phyloP scores from a whole-genome alignment of 1,140 invertebrate species.

The Drosophila tani region DNA sequence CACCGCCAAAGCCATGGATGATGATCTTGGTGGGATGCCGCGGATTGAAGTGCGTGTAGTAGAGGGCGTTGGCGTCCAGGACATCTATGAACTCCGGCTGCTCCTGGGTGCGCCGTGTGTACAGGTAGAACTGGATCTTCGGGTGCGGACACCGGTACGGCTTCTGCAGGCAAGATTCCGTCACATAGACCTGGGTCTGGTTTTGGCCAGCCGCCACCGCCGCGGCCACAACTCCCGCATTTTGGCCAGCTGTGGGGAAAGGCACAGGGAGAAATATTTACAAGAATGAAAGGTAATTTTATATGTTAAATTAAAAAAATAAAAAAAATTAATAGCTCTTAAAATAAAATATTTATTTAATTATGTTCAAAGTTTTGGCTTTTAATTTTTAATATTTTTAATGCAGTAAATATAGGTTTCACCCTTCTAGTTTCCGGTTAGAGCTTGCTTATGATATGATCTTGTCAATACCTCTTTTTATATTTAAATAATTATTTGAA shows the following conservation, averaged over 20 bases:
- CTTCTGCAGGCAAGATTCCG: constrained; percentile 92
- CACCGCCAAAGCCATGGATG: constrained; percentile 93
- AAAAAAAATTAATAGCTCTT: too few relatives aligned
- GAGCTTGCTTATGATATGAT: too few relatives aligned
- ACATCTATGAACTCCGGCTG: constrained; percentile 90
- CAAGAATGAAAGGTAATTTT: neutral
- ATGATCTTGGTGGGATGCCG: constrained; percentile 92
- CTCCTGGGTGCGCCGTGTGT: constrained; percentile 92
- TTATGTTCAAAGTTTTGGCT: too few relatives aligned
- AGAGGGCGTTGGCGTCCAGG: constrained; percentile 88
- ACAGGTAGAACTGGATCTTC: constrained; percentile 93
- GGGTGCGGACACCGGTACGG: constrained; percentile 92
- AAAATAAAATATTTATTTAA: too few relatives aligned
- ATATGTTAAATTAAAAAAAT: too few relatives aligned
- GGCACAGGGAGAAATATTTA: neutral
- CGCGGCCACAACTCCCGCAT: constrained; percentile 64
- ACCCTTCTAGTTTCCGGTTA: too few relatives aligned
- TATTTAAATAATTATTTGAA: too few relatives aligned
- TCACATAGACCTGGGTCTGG: constrained; percentile 88
- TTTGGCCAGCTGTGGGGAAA: constrained; percentile 62
- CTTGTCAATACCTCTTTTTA: too few relatives aligned
- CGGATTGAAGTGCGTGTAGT: constrained; percentile 90
- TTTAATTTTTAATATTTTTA: too few relatives aligned
- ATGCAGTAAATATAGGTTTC: too few relatives aligned
- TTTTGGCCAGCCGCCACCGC: constrained; percentile 72